A percentile compares a stretch with the other conserved stretches of the same genome.
Evolutionary conservation across 2,113 vertebrate species (phyloP).

Genomic region (Hoplias malabaricus): DNA sequence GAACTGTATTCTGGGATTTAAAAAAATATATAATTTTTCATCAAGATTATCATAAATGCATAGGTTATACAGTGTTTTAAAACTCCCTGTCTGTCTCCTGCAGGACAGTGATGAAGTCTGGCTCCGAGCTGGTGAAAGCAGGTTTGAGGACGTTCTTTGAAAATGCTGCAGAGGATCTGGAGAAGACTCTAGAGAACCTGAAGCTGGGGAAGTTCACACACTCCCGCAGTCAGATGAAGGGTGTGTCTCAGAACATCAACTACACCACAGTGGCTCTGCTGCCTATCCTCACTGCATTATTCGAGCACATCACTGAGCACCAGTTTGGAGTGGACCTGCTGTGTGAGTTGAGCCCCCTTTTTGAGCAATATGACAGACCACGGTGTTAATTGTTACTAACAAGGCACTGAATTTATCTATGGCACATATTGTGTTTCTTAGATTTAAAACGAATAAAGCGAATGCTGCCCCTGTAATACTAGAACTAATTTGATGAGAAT

Average conservation of each 20-base stretch:
- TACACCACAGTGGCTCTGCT: conserved; percentile 94
- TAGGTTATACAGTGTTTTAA: too few species aligned
- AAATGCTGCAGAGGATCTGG: conserved; percentile 93
- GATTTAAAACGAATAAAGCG: too few species aligned
- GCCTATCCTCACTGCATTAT: conserved; percentile 93
- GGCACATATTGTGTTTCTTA: too few species aligned
- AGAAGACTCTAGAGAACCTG: conserved; percentile 95
- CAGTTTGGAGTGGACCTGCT: conserved; percentile 93
- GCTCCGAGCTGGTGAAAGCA: conserved; percentile 90
- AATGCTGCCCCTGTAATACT: too few species aligned
- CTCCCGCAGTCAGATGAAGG: conserved; percentile 95
- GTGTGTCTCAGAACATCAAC: conserved; percentile 98
- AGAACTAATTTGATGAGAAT: too few species aligned
- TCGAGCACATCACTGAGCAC: conserved; percentile 93
- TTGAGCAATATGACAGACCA: neutral
- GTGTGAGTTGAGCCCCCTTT: conserved; percentile 75
- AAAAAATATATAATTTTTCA: too few species aligned
- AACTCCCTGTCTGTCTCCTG: neutral
- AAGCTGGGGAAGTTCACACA: conserved; percentile 97
- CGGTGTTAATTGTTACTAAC: neutral
- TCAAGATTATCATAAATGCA: too few species aligned
- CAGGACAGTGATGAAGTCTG: conserved; percentile 98
- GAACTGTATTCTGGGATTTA: too few species aligned
- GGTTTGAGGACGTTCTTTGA: conserved; percentile 93
- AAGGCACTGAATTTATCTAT: too few species aligned